Percentiles rank a stretch among this genome's conserved stretches.
phyloP scores from a whole-genome alignment of 1,140 invertebrate genomes.

The Drosophila sulfurigaster region DNA sequence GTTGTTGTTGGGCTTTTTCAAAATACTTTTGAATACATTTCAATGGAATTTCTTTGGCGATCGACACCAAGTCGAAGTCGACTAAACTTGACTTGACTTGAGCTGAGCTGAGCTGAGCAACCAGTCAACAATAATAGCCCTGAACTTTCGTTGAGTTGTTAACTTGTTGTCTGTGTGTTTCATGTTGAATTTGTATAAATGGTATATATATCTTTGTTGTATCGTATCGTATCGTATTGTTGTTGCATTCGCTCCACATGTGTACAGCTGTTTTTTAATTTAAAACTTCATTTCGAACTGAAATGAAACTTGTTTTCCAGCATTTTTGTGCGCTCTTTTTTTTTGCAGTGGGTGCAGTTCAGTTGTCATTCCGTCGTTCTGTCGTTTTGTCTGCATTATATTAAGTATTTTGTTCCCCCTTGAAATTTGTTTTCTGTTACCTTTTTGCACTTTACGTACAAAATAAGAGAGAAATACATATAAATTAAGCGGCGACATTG shows the following conservation, averaged over 20 bases:
- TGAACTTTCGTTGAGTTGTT: slow-evolving; percentile 57
- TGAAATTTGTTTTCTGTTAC: slow-evolving; percentile 30
- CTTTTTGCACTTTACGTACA: slow-evolving; percentile 26
- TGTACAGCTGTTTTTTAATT: slow-evolving; percentile 56
- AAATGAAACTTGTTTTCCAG: slow-evolving; percentile 56
- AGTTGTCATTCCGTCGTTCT: neutral
- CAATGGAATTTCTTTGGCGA: slow-evolving; percentile 53
- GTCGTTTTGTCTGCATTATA: slow-evolving; percentile 16
- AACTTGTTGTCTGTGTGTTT: slow-evolving; percentile 28
- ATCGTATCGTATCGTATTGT: neutral
- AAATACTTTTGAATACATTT: slow-evolving; percentile 25
- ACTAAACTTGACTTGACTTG: slow-evolving; percentile 6
- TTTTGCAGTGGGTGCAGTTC: slow-evolving; percentile 57
- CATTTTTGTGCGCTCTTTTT: slow-evolving; percentile 37
- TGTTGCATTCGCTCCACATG: slow-evolving; percentile 42
- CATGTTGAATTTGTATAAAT: slow-evolving; percentile 1
- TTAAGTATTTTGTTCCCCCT: slow-evolving; percentile 17
- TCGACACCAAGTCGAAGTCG: slow-evolving; percentile 24
- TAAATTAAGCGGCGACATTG: slow-evolving; percentile 44
- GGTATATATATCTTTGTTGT: neutral
- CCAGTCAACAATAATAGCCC: slow-evolving; percentile 49
- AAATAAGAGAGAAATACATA: slow-evolving; percentile 30
- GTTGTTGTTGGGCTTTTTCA: slow-evolving; percentile 4
- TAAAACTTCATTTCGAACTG: slow-evolving; percentile 51
- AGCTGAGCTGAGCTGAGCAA: slow-evolving; percentile 19